phyloP scores from a whole-genome alignment of 2,888 invertebrate species.

The Dynastes tityus region DNA sequence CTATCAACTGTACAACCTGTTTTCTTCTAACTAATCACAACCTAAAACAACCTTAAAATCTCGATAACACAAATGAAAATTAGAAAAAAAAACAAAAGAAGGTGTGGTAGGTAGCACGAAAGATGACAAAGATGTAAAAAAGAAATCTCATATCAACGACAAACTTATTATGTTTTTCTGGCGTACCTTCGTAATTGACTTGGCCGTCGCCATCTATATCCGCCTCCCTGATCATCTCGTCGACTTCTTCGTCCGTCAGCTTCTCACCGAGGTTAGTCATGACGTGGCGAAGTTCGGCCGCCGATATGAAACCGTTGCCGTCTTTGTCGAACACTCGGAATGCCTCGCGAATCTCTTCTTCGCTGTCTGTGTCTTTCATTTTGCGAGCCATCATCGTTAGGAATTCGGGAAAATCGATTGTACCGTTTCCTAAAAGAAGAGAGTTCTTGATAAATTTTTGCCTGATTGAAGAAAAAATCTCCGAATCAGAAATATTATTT shows the following conservation, averaged over 20 bases:
- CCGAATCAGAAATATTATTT: too few species aligned
- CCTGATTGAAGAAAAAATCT: too few species aligned
- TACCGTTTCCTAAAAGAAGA: constrained; percentile 89
- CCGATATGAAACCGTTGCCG: constrained; percentile 99
- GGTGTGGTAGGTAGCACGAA: constrained; percentile 13
- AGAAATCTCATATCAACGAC: not conserved
- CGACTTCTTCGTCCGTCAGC: constrained; percentile 98
- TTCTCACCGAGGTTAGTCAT: constrained; percentile 99
- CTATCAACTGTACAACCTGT: not conserved
- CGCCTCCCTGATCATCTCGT: constrained; percentile 99
- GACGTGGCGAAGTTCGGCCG: constrained; percentile 98
- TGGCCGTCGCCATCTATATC: constrained; percentile 99
- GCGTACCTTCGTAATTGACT: constrained; percentile 94
- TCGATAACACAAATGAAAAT: not conserved
- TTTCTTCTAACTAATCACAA: not conserved
- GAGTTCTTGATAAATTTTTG: too few species aligned
- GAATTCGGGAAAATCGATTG: constrained; percentile 99
- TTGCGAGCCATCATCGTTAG: constrained; percentile 99
- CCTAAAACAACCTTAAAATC: not conserved
- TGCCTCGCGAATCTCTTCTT: constrained; percentile 99
- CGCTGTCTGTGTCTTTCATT: constrained; percentile 99
- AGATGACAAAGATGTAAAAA: not conserved
- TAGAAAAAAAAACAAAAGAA: constrained; percentile 15
- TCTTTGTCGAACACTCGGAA: constrained; percentile 99
- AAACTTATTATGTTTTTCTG: constrained; percentile 11